phyloP scores from a whole-genome alignment of 2,113 vertebrate genomes.

The Cyprinus carpio region DNA sequence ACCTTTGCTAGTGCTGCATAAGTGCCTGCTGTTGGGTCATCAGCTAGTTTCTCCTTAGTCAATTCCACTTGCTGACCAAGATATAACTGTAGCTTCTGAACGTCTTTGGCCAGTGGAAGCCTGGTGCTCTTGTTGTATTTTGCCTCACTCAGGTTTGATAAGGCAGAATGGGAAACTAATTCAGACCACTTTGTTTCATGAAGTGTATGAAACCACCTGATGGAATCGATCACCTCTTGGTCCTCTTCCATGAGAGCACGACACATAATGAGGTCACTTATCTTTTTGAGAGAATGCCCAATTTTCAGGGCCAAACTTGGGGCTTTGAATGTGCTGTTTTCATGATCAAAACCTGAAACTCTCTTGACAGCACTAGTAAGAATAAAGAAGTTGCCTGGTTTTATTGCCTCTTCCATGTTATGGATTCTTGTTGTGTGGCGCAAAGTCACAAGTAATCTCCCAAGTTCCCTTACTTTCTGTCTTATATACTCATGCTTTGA shows the following conservation, averaged over 20 bases:
- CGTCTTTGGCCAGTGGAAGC: constrained; percentile 50
- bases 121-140: constrained; percentile 50
- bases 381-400: constrained; percentile 31
- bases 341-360: constrained; percentile 39
- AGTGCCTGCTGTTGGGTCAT: constrained; percentile 19
- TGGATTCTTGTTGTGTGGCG: constrained; percentile 35
- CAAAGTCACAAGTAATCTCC: constrained; percentile 45
- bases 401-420: constrained; percentile 41
- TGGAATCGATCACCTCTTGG: constrained; percentile 42
- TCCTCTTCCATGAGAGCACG: constrained; percentile 46
- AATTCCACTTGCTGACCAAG: constrained; percentile 9
- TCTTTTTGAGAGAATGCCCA: constrained; percentile 44
- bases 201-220: constrained; percentile 23
- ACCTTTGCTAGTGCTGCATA: constrained; percentile 39
- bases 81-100: constrained; percentile 31
- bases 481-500: constrained; percentile 46
- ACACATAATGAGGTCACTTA: constrained; percentile 49
- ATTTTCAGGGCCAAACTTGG: constrained; percentile 55
- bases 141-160: constrained; percentile 41
- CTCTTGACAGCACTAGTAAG: constrained; percentile 38
- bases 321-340: constrained; percentile 8
- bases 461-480: constrained; percentile 43
- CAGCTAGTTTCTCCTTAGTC: constrained; percentile 1
- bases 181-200: constrained; percentile 45
- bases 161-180: constrained; percentile 41